A percentile compares a stretch with the other conserved stretches of the same genome.
Conservation (phyloP, 2,797 vertebrate genomes). For the Poecilia wingei region DNA sequence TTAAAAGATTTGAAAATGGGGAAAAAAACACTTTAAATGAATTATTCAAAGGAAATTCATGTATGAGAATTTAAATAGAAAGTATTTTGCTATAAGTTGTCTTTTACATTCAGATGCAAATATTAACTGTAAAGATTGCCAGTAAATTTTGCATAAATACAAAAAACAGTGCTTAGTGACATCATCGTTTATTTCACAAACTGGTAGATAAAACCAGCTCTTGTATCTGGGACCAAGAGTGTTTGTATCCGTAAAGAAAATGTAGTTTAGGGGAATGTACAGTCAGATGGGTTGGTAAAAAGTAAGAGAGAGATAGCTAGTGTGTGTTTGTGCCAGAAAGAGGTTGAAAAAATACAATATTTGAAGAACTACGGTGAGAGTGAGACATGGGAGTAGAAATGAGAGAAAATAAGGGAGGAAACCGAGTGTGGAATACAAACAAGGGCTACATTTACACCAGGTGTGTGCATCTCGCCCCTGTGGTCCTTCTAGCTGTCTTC, state of each 20-base stretch:
- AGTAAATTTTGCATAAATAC: not conserved
- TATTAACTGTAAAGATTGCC: not conserved
- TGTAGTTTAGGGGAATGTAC: conserved; percentile 1
- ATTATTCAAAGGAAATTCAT: not conserved
- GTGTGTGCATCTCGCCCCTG: conserved; percentile 70
- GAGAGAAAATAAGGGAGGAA: conserved; percentile 64
- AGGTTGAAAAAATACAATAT: conserved; percentile 32
- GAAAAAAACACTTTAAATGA: not conserved
- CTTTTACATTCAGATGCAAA: not conserved
- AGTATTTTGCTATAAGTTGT: not conserved
- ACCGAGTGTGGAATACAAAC: conserved; percentile 70
- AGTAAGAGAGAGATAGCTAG: conserved; percentile 28
- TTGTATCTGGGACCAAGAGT: not conserved
- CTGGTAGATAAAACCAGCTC: not conserved
- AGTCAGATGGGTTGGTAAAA: not conserved
- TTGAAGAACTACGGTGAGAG: conserved; percentile 45
- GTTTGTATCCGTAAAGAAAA: conserved; percentile 6
- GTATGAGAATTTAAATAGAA: not conserved
- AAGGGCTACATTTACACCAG: conserved; percentile 45
- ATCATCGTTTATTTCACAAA: not conserved
- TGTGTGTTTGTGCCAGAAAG: conserved; percentile 41
- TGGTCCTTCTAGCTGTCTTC: conserved; percentile 79
- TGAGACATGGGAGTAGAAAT: conserved; percentile 48
- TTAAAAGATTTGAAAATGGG: not conserved
- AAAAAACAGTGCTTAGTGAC: not conserved